Conservation (phyloP, 2,888 invertebrate species). For the Lissocephala sabroskyi region DNA sequence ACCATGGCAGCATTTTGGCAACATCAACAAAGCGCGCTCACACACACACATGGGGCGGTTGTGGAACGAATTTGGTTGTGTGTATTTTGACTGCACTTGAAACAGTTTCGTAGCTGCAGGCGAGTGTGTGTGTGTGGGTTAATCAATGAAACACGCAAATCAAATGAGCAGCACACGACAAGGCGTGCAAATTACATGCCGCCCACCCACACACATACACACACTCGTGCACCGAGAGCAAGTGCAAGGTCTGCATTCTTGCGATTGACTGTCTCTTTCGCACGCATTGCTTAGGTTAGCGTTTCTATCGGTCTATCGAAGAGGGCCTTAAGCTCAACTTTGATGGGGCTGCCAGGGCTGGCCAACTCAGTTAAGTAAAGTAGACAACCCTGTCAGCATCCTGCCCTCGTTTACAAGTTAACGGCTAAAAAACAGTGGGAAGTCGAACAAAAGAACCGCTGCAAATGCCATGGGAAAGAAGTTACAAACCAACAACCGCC, state of each 20-base stretch:
- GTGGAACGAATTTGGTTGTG: slow-evolving; percentile 2
- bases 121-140: slow-evolving; percentile 19
- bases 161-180: slow-evolving; percentile 8
- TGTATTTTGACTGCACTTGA: no score
- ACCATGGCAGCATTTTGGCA: neutral
- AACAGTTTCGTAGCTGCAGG: slow-evolving; percentile 4
- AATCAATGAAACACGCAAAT: slow-evolving; percentile 36
- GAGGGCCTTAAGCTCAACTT: no score
- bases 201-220: neutral
- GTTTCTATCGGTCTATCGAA: no score
- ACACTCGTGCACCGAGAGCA: slow-evolving; percentile 26
- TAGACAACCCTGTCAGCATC: no score
- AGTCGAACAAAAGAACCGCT: no score
- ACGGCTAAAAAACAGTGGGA: no score
- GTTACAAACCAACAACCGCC: no score
- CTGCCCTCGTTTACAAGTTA: no score
- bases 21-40: neutral
- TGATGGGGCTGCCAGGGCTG: no score
- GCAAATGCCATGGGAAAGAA: no score
- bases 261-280: neutral
- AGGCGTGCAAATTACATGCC: neutral
- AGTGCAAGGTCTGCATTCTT: slow-evolving; percentile 47
- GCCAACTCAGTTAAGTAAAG: no score
- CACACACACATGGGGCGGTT: neutral
- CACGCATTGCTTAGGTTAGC: no score